These are phyloP conservation scores for Stichodactyla helianthus DNA, from an alignment of 64 coral and sea anemone species.

Conservation along the genomic window DNA sequence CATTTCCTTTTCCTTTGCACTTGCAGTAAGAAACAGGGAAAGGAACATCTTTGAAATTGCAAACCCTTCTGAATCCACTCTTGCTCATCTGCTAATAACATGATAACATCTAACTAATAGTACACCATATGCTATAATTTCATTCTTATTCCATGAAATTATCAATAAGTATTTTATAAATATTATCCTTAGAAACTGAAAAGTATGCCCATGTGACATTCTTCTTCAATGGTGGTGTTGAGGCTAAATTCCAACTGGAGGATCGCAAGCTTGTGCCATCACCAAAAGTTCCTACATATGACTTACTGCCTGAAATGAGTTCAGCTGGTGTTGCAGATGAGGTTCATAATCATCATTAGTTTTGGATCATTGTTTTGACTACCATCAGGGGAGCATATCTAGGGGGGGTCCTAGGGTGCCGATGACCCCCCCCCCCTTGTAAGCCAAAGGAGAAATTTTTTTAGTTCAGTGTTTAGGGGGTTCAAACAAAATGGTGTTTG, in stretches of 20 bases:
- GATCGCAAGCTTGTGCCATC: slow-evolving; percentile 76
- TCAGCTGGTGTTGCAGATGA: slow-evolving; percentile 70
- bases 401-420: not conserved
- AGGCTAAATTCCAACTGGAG: slow-evolving; percentile 82
- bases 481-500: too few relatives aligned
- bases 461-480: too few relatives aligned
- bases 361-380: too few relatives aligned
- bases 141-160: not conserved
- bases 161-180: not conserved
- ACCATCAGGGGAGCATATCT: too few relatives aligned
- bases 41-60: too few relatives aligned
- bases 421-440: not conserved
- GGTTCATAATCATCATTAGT: slow-evolving; percentile 23
- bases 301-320: slow-evolving; percentile 83
- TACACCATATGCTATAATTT: not conserved
- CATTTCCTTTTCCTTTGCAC: too few relatives aligned
- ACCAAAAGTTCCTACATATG: slow-evolving; percentile 94
- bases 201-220: slow-evolving; percentile 98
- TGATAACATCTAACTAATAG: too few relatives aligned
- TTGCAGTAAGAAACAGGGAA: too few relatives aligned
- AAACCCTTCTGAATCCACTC: too few relatives aligned
- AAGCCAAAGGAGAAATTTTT: too few relatives aligned
- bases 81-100: too few relatives aligned
- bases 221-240: slow-evolving; percentile 95
- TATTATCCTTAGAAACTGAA: slow-evolving; percentile 64